Conservation (phyloP, 2,797 vertebrate genomes). For the Sebastes steindachneri region DNA sequence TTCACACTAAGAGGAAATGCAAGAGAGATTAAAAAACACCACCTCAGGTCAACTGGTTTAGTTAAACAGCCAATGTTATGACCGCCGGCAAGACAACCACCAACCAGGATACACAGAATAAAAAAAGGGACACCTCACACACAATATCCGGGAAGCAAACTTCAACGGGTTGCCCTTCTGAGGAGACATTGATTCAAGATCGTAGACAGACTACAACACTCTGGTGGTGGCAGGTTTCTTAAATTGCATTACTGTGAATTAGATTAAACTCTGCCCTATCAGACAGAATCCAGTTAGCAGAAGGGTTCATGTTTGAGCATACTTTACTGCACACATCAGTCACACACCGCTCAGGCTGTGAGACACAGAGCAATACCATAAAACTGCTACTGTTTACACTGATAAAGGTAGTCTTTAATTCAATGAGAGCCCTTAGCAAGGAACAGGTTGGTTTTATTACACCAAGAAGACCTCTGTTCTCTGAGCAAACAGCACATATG, state of each 20-base stretch:
- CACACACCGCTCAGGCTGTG: background rate
- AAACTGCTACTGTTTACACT: conserved; percentile 46
- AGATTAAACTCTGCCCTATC: conserved; percentile 37
- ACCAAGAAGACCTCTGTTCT: conserved; percentile 24
- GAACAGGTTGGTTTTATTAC: conserved; percentile 35
- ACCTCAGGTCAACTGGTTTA: conserved; percentile 1
- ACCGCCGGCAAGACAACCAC: conserved; percentile 2
- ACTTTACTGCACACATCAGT: conserved; percentile 16
- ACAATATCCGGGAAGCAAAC: background rate
- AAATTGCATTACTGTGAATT: conserved; percentile 53
- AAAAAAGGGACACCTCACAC: background rate
- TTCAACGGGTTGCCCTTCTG: conserved; percentile 20
- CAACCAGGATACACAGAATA: conserved; percentile 7
- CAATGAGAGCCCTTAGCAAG: conserved; percentile 7
- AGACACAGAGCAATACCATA: conserved; percentile 23
- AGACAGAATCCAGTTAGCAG: conserved; percentile 37
- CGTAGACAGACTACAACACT: conserved; percentile 24
- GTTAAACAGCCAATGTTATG: conserved; percentile 5
- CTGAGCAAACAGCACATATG: conserved; percentile 39
- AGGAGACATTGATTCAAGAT: conserved; percentile 24
- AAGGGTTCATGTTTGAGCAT: conserved; percentile 28
- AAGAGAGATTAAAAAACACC: background rate
- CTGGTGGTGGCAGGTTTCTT: conserved; percentile 22
- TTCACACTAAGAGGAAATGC: background rate
- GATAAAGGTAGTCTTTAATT: conserved; percentile 37